A percentile compares a stretch with the other conserved stretches of the same genome.
These are phyloP conservation scores for Macroteleia sp. DNA, from an alignment of 2,888 invertebrate genomes.

Conservation along the genomic window DNA sequence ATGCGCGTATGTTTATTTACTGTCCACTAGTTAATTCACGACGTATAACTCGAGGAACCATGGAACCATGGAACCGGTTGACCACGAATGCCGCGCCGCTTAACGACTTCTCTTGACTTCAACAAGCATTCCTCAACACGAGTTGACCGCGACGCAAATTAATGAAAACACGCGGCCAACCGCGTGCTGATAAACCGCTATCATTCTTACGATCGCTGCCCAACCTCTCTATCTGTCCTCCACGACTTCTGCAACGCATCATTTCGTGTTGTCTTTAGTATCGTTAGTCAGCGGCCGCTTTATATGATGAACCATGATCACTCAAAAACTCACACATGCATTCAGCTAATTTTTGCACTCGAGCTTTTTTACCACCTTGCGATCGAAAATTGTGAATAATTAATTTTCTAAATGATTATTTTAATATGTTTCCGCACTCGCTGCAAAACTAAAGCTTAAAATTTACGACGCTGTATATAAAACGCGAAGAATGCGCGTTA, in stretches of 20 bases:
- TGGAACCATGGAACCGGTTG: conserved; percentile 81
- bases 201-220: conserved; percentile 65
- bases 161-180: conserved; percentile 79
- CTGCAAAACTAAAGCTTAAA: conserved; percentile 5
- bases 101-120: conserved; percentile 75
- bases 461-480: conserved; percentile 24
- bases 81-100: conserved; percentile 73
- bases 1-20: conserved; percentile 66
- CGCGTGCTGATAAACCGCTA: conserved; percentile 79
- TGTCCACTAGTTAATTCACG: conserved; percentile 78
- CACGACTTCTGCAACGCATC: conserved; percentile 41
- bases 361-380: neutral
- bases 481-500: conserved; percentile 25
- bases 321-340: neutral
- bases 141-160: conserved; percentile 79
- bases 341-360: too few relatives aligned
- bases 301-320: conserved; percentile 5
- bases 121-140: conserved; percentile 77
- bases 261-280: conserved; percentile 33
- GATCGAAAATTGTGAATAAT: too few relatives aligned
- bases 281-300: conserved; percentile 28
- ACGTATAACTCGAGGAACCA: conserved; percentile 75
- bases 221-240: conserved; percentile 67
- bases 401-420: neutral
- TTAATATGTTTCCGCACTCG: conserved; percentile 5